These are phyloP conservation scores for Calliphora vicina DNA, from an alignment of 1,140 invertebrate genomes.

Conservation along the genomic window DNA sequence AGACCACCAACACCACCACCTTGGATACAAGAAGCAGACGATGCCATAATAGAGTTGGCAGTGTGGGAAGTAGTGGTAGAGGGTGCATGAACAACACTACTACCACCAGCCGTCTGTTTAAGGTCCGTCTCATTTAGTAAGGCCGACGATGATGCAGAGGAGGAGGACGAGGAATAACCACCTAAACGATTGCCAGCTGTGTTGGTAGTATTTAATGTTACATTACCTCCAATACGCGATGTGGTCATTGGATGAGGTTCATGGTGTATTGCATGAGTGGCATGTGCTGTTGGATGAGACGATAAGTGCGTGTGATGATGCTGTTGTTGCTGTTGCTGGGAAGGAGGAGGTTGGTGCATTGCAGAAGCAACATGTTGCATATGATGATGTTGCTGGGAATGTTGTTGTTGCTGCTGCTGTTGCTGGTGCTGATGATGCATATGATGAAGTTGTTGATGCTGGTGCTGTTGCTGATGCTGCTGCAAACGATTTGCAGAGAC, in stretches of 20 bases:
- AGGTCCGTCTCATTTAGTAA: not conserved
- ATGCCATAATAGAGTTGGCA: not conserved
- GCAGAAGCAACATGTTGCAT: slow-evolving; percentile 32
- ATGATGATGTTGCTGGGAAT: slow-evolving; percentile 28
- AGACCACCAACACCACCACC: slow-evolving; percentile 24
- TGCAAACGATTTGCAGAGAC: slow-evolving; percentile 21
- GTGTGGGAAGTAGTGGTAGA: not conserved
- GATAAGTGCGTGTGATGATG: slow-evolving; percentile 9
- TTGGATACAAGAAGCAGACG: not conserved
- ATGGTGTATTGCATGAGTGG: slow-evolving; percentile 25
- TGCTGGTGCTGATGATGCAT: slow-evolving; percentile 23
- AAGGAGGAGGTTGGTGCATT: slow-evolving; percentile 35
- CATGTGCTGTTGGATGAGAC: slow-evolving; percentile 27
- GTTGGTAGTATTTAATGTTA: slow-evolving; percentile 18
- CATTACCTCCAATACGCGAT: slow-evolving; percentile 27
- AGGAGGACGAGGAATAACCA: slow-evolving; percentile 38
- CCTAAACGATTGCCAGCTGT: slow-evolving; percentile 45
- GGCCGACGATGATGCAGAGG: not conserved
- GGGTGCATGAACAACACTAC: slow-evolving; percentile 23
- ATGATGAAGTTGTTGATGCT: slow-evolving; percentile 35
- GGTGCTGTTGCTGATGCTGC: slow-evolving; percentile 39
- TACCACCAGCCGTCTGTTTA: slow-evolving; percentile 7
- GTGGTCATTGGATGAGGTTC: slow-evolving; percentile 34
- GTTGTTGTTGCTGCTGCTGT: slow-evolving; percentile 26
- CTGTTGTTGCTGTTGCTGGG: slow-evolving; percentile 36